Evolutionary conservation across 1,140 invertebrate species (phyloP).

Genomic region (Achroia grisella): DNA sequence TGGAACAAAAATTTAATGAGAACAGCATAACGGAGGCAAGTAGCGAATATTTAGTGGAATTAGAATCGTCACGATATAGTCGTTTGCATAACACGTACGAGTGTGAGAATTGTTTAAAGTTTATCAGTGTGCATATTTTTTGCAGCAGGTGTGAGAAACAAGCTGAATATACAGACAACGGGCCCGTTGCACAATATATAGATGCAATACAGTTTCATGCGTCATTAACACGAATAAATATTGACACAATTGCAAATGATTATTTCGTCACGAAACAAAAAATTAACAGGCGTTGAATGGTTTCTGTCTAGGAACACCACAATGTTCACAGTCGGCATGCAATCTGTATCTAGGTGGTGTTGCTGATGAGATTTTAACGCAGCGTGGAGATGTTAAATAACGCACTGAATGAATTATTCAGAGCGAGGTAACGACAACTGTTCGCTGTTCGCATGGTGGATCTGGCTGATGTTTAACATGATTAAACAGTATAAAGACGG

Average conservation of each 20-base stretch:
- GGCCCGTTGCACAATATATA: neutral
- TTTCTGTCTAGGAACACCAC: neutral
- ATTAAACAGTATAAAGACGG: too few relatives aligned
- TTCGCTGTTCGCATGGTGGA: too few relatives aligned
- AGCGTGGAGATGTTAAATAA: constrained; percentile 23
- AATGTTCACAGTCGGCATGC: constrained; percentile 2
- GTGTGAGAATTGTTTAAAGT: constrained; percentile 19
- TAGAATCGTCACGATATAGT: constrained; percentile 33
- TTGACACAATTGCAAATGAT: constrained; percentile 5
- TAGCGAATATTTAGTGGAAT: constrained; percentile 49
- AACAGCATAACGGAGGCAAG: constrained; percentile 38
- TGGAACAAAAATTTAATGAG: constrained; percentile 16
- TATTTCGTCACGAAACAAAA: constrained; percentile 5
- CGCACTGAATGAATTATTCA: constrained; percentile 16
- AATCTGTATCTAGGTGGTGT: constrained; percentile 19
- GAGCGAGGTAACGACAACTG: neutral
- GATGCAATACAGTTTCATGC: neutral
- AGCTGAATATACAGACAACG: constrained; percentile 2
- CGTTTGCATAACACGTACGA: constrained; percentile 25
- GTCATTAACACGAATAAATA: neutral
- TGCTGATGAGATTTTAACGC: constrained; percentile 29
- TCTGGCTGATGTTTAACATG: too few relatives aligned
- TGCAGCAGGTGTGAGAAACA: constrained; percentile 6
- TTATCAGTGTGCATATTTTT: constrained; percentile 14
- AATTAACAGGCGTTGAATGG: neutral